phyloP scores from a whole-genome alignment of 92 coral and sea anemone genomes.

The Virgularia gustaviana region DNA sequence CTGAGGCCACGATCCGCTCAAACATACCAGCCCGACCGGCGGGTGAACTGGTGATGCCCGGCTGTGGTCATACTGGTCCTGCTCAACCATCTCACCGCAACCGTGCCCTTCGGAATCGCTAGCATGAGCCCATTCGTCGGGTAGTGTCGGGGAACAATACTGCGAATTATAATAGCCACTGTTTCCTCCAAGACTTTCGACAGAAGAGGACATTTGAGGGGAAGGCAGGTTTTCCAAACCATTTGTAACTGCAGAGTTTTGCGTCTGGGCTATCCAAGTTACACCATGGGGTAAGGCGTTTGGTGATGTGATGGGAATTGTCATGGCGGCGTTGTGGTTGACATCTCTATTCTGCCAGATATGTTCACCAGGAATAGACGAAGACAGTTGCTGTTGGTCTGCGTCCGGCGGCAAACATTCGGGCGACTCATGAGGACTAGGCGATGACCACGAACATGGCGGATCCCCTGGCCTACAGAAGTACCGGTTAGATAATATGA shows the following conservation, averaged over 20 bases:
- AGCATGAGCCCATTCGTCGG: slow-evolving; percentile 24
- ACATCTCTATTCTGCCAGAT: slow-evolving; percentile 85
- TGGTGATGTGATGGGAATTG: slow-evolving; percentile 69
- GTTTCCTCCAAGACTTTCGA: slow-evolving; percentile 47
- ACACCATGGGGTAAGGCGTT: slow-evolving; percentile 59
- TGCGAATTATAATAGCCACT: slow-evolving; percentile 15
- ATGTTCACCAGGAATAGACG: slow-evolving; percentile 72
- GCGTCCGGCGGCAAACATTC: not conserved
- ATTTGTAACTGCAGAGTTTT: slow-evolving; percentile 69
- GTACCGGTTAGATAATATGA: not conserved
- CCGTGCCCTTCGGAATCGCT: slow-evolving; percentile 20
- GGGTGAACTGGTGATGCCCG: slow-evolving; percentile 29
- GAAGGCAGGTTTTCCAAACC: slow-evolving; percentile 87
- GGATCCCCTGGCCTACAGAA: slow-evolving; percentile 66
- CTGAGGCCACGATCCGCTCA: slow-evolving; percentile 39
- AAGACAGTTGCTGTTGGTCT: slow-evolving; percentile 4
- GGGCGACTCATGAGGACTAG: slow-evolving; percentile 30
- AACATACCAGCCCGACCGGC: slow-evolving; percentile 9
- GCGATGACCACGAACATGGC: slow-evolving; percentile 75
- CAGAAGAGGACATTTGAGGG: slow-evolving; percentile 90
- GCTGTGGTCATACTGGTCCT: slow-evolving; percentile 25
- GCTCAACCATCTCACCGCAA: slow-evolving; percentile 15
- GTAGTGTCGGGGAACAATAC: slow-evolving; percentile 26
- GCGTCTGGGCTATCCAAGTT: slow-evolving; percentile 59
- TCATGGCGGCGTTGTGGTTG: slow-evolving; percentile 70